Conservation (phyloP, 2,797 vertebrate genomes). For the Macrochelys suwanniensis region DNA sequence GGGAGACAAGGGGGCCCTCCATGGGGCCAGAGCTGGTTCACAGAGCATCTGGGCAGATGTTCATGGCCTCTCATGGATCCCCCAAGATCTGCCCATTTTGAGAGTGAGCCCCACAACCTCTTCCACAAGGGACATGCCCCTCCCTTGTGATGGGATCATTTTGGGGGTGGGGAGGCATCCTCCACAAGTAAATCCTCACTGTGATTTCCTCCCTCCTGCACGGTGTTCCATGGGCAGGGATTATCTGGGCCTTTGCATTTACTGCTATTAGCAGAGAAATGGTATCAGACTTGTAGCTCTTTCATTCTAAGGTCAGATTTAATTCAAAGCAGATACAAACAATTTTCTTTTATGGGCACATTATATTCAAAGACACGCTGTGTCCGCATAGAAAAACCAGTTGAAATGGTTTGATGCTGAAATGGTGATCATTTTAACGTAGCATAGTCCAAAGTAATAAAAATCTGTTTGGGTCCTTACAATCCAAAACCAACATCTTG, state of each 20-base stretch:
- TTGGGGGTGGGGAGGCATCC: rapidly evolving
- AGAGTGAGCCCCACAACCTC: background rate
- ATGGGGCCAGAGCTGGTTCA: background rate
- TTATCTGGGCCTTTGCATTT: background rate
- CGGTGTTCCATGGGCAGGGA: background rate
- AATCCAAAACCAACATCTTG: constrained; percentile 4
- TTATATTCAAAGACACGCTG: constrained; percentile 40
- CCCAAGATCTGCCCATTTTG: background rate
- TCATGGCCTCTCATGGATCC: background rate
- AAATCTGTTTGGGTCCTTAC: constrained; percentile 24
- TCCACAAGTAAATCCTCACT: rapidly evolving
- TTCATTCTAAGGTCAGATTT: constrained; percentile 30
- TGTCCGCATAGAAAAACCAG: constrained; percentile 33
- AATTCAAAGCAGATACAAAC: constrained; percentile 59
- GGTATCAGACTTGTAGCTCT: background rate
- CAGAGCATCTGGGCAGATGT: background rate
- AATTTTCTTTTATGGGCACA: constrained; percentile 39
- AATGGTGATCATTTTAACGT: constrained; percentile 60
- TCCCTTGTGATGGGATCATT: background rate
- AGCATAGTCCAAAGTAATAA: constrained; percentile 34
- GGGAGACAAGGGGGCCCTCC: background rate
- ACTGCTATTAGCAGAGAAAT: background rate
- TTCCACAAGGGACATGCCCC: background rate
- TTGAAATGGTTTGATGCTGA: constrained; percentile 60
- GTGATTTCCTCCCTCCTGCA: rapidly evolving